These are phyloP conservation scores for Terrapene triunguis DNA, from an alignment of 2,113 vertebrate genomes.

Conservation along the genomic window DNA sequence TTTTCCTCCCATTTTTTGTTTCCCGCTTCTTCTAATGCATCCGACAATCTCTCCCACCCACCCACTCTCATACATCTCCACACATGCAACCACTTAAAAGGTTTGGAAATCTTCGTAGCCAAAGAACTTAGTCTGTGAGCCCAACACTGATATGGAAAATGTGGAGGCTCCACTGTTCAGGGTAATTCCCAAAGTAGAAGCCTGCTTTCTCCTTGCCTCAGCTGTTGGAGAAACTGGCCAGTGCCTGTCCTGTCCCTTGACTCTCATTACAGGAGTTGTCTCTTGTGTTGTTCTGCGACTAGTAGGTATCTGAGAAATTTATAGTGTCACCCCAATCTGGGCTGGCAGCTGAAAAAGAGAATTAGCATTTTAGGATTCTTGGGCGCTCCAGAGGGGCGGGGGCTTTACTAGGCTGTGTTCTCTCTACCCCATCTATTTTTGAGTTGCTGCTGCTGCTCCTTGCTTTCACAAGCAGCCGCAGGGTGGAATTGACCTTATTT, in stretches of 20 bases:
- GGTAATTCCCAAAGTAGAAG: neutral
- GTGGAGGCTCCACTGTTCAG: neutral
- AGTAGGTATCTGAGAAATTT: neutral
- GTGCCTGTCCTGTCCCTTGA: neutral
- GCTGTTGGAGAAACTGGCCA: neutral
- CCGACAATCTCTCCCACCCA: neutral
- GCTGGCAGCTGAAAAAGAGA: neutral
- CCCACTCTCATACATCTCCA: neutral
- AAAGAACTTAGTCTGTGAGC: neutral
- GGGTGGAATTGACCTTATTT: too few relatives aligned
- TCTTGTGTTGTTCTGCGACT: neutral
- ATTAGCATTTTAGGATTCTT: neutral
- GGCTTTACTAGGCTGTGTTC: neutral
- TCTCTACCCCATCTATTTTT: neutral
- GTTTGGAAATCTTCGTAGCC: neutral
- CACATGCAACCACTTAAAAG: neutral
- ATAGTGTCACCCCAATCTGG: neutral
- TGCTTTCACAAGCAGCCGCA: neutral
- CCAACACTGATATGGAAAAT: neutral
- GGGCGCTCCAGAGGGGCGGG: fast-evolving
- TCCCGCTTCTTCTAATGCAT: neutral
- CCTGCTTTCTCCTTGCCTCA: neutral
- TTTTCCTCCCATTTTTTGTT: neutral
- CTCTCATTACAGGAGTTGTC: neutral
- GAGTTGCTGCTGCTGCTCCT: too few relatives aligned